phyloP scores from a whole-genome alignment of 2,113 vertebrate species.

The Lates calcarifer region DNA sequence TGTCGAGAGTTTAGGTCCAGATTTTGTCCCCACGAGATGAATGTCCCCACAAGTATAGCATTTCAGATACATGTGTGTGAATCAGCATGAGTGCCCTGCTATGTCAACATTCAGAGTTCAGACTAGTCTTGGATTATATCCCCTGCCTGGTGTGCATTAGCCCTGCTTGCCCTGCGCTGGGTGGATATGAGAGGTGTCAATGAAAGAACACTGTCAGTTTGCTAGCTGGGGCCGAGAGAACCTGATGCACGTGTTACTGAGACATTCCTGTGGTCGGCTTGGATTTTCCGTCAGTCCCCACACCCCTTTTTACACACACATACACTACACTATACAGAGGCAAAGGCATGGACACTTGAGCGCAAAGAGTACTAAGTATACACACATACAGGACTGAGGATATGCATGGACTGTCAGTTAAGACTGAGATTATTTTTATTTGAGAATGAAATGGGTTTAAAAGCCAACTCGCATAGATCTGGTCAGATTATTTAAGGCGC shows the following conservation, averaged over 20 bases:
- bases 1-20: background rate
- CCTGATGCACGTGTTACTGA: constrained; percentile 71
- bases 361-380: background rate
- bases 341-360: constrained; percentile 56
- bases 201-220: constrained; percentile 74
- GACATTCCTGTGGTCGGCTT: constrained; percentile 78
- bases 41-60: constrained; percentile 19
- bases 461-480: background rate
- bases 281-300: constrained; percentile 71
- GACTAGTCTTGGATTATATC: constrained; percentile 27
- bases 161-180: constrained; percentile 33
- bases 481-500: background rate
- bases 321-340: constrained; percentile 40
- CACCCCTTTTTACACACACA: constrained; percentile 60
- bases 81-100: constrained; percentile 24
- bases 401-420: background rate
- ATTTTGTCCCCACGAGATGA: background rate
- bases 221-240: constrained; percentile 36
- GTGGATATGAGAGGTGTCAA: constrained; percentile 60
- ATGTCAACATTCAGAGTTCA: constrained; percentile 41
- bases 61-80: constrained; percentile 10
- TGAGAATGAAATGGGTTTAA: background rate
- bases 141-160: constrained; percentile 53
- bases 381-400: background rate
- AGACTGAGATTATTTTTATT: background rate